Evolutionary conservation across 2,888 invertebrate genomes (phyloP).

Genomic region (Dryobotodes eremita): DNA sequence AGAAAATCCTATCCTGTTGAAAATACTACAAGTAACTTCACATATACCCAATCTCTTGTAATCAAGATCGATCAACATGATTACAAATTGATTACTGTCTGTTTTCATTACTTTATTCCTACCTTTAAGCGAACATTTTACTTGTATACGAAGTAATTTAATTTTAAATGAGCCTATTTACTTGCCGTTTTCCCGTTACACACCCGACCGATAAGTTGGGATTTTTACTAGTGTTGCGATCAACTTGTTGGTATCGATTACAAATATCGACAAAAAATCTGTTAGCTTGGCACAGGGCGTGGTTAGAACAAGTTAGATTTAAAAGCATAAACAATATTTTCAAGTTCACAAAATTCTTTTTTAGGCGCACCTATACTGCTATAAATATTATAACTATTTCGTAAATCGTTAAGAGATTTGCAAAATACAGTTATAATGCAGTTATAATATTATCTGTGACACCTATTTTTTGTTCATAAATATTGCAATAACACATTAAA

Average conservation of each 20-base stretch:
- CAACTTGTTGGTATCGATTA: background rate
- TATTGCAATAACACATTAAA: background rate
- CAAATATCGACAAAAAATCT: slow-evolving; percentile 5
- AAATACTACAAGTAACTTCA: background rate
- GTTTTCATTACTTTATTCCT: slow-evolving; percentile 21
- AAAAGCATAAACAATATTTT: background rate
- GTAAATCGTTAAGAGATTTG: too few relatives aligned
- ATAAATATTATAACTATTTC: too few relatives aligned
- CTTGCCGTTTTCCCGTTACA: slow-evolving; percentile 42
- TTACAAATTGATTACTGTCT: slow-evolving; percentile 31
- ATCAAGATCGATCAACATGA: slow-evolving; percentile 7
- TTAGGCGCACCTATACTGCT: background rate
- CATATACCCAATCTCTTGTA: background rate
- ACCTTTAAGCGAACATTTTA: slow-evolving; percentile 5
- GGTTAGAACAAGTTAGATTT: background rate
- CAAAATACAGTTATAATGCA: background rate
- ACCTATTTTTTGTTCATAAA: background rate
- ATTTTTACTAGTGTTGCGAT: slow-evolving; percentile 36
- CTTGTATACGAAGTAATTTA: slow-evolving; percentile 37
- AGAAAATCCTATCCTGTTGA: background rate
- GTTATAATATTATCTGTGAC: background rate
- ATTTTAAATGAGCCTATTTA: slow-evolving; percentile 57
- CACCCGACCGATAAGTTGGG: slow-evolving; percentile 44
- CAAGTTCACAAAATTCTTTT: background rate
- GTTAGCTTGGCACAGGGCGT: background rate